phyloP scores from a whole-genome alignment of 2,113 vertebrate genomes.

The Cyprinodon tularosa region DNA sequence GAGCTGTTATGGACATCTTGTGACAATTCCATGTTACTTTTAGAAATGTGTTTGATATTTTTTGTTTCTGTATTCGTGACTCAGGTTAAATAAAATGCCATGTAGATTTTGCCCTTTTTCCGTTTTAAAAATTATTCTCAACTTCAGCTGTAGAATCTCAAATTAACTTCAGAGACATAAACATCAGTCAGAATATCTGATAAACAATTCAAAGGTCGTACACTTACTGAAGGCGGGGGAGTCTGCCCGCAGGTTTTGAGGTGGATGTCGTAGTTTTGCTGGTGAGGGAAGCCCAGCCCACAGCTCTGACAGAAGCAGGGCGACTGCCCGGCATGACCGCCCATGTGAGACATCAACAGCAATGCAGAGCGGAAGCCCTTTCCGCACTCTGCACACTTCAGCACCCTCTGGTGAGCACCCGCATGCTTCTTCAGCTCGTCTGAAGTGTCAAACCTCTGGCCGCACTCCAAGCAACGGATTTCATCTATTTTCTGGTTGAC shows the following conservation, averaged over 20 bases:
- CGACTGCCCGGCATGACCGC: constrained; percentile 85
- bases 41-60: background rate
- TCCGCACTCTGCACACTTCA: constrained; percentile 86
- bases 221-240: constrained; percentile 58
- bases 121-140: background rate
- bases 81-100: background rate
- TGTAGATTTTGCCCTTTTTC: background rate
- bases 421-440: constrained; percentile 88
- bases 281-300: constrained; percentile 86
- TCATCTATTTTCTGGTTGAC: constrained; percentile 49
- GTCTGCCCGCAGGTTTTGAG: constrained; percentile 74
- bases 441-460: constrained; percentile 80
- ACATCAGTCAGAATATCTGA: no score
- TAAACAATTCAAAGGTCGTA: background rate
- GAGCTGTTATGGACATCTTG: background rate
- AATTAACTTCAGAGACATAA: no score
- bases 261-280: constrained; percentile 79
- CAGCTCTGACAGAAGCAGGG: constrained; percentile 89
- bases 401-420: constrained; percentile 88
- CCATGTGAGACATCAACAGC: constrained; percentile 89
- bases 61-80: background rate
- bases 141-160: no score
- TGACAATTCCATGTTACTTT: background rate
- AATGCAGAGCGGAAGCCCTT: constrained; percentile 90
- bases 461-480: constrained; percentile 87